Evolutionary conservation across 2,113 vertebrate species (phyloP), one percentile per base, ranked within the genome.

Genomic region (Pimephales promelas): DNA sequence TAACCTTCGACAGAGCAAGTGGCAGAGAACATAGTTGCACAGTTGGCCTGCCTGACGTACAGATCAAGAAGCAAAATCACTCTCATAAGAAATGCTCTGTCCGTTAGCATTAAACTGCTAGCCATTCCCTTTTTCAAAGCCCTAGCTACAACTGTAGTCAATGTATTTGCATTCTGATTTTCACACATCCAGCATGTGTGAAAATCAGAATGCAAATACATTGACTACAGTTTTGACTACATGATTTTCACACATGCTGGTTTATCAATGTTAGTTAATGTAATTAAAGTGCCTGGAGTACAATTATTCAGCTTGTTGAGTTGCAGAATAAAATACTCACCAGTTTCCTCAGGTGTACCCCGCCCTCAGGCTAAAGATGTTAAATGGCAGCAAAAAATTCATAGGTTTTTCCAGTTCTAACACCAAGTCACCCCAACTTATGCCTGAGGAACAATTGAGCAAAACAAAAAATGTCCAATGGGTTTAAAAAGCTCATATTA

Each of bases 371-470:
- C 90, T 18, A 24, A 87, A 94, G 93, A 92, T 91, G 82, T 90
- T 83, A 88, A 87, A 91, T 88, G 83, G 90, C 91, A 81, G 88
- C 86, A 90, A 92, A 49, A 83, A 84, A 94, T 96, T 96, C 95
- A 96, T 95, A 97, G 95, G 93, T 96, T 97, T 97, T 98, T 96
- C 95, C 94, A 93, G 93, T 95, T 93, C 93, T 93, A 94, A 90
- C 89, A 91, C 81, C 14, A 86, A 89, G 84, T 94, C 92, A 93
- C 84, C 83, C 79, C 57, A 81, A 74, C 56, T 22, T 56, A 84
- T 24, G 76, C 85, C 85, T 83, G 36, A 85, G 59, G 11, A 52
- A 47, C 26, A 75, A 26, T 45, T n/a, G 16, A 52, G 13, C 10
- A 78, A 24, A 74, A 31, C 4, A 68, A 40, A 22, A 34, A 5